Percentiles rank a stretch among this genome's conserved stretches.
These are phyloP conservation scores for Naja naja DNA, from an alignment of 2,113 vertebrate species.

Conservation along the genomic window DNA sequence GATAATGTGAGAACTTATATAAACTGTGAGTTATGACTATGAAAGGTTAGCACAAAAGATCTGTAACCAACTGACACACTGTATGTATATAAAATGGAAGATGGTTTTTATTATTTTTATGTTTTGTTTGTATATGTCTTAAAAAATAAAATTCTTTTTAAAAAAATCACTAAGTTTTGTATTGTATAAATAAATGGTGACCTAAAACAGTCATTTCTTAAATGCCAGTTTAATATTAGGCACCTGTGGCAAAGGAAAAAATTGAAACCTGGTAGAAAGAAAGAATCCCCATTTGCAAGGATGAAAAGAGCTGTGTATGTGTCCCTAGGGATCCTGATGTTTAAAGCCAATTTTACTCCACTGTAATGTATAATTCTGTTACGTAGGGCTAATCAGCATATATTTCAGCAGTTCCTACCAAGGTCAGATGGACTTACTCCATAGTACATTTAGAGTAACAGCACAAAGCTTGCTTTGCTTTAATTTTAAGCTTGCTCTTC, in stretches of 20 bases:
- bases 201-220: slow-evolving; percentile 58
- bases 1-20: too few relatives aligned
- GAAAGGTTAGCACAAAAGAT: too few relatives aligned
- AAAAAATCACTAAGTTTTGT: neutral
- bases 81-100: too few relatives aligned
- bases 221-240: slow-evolving; percentile 62
- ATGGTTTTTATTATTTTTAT: too few relatives aligned
- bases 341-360: neutral
- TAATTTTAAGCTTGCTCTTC: neutral
- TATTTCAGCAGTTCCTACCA: neutral
- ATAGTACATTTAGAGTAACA: neutral
- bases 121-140: too few relatives aligned
- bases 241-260: neutral
- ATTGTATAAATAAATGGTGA: slow-evolving; percentile 57
- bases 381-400: neutral
- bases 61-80: too few relatives aligned
- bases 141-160: too few relatives aligned
- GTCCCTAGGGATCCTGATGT: neutral
- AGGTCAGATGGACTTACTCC: neutral
- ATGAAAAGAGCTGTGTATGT: neutral
- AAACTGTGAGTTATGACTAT: too few relatives aligned
- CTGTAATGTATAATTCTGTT: neutral
- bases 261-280: neutral
- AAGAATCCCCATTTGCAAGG: neutral
- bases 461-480: neutral